Evolutionary conservation across 2,113 vertebrate species (phyloP).

Genomic region (Oryzias curvinotus): DNA sequence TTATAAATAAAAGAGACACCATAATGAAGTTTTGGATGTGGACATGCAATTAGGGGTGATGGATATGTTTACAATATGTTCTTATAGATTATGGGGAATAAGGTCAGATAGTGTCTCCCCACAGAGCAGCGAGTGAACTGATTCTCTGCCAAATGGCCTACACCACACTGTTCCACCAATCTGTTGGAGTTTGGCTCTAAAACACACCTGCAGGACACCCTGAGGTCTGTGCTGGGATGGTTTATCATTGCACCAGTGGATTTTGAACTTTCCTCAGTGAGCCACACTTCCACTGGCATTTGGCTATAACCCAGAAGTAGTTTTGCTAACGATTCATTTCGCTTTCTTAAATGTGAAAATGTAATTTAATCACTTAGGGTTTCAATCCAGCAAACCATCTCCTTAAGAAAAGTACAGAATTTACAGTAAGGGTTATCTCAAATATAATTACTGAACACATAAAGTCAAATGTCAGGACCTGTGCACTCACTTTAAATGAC

Average conservation of each 20-base stretch:
- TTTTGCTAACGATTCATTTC: background rate
- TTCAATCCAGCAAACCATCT: no score
- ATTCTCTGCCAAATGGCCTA: constrained; percentile 72
- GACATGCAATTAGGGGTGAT: background rate
- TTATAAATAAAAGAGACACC: background rate
- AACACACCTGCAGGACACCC: constrained; percentile 65
- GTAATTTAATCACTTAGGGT: no score
- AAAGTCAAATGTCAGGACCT: constrained; percentile 69
- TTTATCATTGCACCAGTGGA: constrained; percentile 56
- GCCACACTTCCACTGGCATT: constrained; percentile 15
- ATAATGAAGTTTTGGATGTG: background rate
- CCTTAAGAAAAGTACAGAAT: constrained; percentile 18
- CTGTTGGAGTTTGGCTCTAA: constrained; percentile 75
- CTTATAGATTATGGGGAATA: constrained; percentile 43
- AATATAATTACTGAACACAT: constrained; percentile 67
- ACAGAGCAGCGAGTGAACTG: constrained; percentile 60
- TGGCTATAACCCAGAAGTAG: background rate
- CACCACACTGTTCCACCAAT: constrained; percentile 78
- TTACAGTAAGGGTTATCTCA: constrained; percentile 35
- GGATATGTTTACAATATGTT: constrained; percentile 19
- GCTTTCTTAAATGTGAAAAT: no score
- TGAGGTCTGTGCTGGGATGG: constrained; percentile 46
- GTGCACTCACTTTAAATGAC: constrained; percentile 70
- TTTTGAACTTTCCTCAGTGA: constrained; percentile 37
- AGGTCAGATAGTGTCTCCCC: constrained; percentile 68